These are phyloP conservation scores for Drosophila suboccidentalis DNA, from an alignment of 2,888 invertebrate genomes.

Conservation along the genomic window DNA sequence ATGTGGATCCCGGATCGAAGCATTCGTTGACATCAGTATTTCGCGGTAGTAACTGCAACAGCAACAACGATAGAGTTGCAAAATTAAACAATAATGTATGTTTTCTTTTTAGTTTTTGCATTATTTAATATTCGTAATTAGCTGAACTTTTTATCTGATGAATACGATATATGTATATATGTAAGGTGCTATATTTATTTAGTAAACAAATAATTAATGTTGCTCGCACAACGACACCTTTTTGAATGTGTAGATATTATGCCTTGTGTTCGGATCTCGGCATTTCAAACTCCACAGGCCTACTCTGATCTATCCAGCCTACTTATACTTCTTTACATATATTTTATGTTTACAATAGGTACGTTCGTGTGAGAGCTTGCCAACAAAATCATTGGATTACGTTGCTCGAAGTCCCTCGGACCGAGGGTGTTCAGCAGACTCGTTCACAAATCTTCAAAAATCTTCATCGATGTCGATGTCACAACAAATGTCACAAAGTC, in stretches of 20 bases:
- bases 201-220: too few relatives aligned
- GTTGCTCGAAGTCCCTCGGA: slow-evolving; percentile 25
- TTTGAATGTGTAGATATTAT: too few relatives aligned
- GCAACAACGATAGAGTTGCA: slow-evolving; percentile 33
- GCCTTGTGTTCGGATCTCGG: too few relatives aligned
- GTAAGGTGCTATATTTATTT: too few relatives aligned
- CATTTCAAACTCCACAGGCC: too few relatives aligned
- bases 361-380: slow-evolving; percentile 91
- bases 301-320: too few relatives aligned
- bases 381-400: slow-evolving; percentile 82
- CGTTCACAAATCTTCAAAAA: slow-evolving; percentile 82
- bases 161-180: too few relatives aligned
- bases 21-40: slow-evolving; percentile 91
- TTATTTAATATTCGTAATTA: not conserved
- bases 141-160: not conserved
- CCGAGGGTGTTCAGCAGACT: slow-evolving; percentile 18
- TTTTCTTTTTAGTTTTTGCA: slow-evolving; percentile 6
- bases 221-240: too few relatives aligned
- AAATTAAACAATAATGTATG: slow-evolving; percentile 66
- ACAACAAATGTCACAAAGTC: slow-evolving; percentile 85
- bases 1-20: slow-evolving; percentile 87
- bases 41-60: slow-evolving; percentile 59
- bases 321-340: too few relatives aligned
- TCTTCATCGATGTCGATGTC: slow-evolving; percentile 83
- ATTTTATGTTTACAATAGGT: slow-evolving; percentile 86